These are phyloP conservation scores for Stichodactyla mertensii DNA, from an alignment of 64 coral and sea anemone species.

Conservation along the genomic window DNA sequence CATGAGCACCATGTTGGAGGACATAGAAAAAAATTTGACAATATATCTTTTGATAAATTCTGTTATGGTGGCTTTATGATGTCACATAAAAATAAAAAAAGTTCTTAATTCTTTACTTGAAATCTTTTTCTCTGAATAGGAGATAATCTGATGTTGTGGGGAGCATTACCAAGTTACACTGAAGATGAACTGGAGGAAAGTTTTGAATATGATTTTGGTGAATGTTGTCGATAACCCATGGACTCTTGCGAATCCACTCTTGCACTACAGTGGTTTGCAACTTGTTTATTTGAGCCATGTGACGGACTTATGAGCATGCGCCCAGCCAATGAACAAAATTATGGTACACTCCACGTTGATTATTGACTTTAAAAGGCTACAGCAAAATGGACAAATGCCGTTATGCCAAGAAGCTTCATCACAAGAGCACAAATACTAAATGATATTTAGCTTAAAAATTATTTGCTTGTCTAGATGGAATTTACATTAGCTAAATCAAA, in stretches of 20 bases:
- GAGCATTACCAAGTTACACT: slow-evolving; percentile 68
- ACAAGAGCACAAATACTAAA: not conserved
- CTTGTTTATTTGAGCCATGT: not conserved
- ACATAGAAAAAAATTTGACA: not conserved
- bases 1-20: no score
- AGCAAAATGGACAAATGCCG: not conserved
- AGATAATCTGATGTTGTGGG: slow-evolving; percentile 64
- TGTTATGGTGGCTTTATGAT: no score
- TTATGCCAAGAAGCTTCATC: not conserved
- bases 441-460: not conserved
- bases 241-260: no score
- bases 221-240: slow-evolving; percentile 64
- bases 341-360: no score
- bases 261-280: not conserved
- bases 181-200: slow-evolving; percentile 62
- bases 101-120: no score
- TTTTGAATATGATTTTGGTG: slow-evolving; percentile 63
- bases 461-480: not conserved
- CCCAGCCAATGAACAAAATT: no score
- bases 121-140: slow-evolving; percentile 3
- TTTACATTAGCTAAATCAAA: not conserved
- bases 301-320: not conserved
- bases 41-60: not conserved
- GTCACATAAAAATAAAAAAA: no score
- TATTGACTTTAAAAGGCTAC: no score